A percentile compares a stretch with the other conserved stretches of the same genome.
Evolutionary conservation across 2,888 invertebrate species (phyloP).

Genomic region (Nomada goodeniana): DNA sequence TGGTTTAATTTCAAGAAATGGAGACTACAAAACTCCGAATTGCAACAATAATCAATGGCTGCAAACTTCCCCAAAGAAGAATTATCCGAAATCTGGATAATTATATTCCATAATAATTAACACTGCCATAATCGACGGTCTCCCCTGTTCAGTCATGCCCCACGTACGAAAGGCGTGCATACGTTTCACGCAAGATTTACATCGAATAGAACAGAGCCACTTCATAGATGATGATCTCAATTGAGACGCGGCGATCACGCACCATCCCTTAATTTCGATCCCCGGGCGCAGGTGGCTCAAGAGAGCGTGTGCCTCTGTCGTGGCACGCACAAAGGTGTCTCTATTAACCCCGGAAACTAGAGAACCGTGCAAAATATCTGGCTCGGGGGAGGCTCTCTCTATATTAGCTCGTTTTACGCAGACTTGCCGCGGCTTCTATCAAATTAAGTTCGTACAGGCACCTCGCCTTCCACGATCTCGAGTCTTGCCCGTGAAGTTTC

Average conservation of each 20-base stretch:
- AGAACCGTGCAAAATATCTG: constrained; percentile 65
- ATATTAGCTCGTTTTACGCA: constrained; percentile 79
- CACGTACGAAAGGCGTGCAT: not conserved
- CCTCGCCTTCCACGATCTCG: constrained; percentile 51
- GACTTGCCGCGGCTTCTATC: constrained; percentile 68
- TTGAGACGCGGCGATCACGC: constrained; percentile 37
- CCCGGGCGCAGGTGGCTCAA: constrained; percentile 30
- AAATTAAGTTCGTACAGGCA: constrained; percentile 71
- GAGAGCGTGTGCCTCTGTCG: constrained; percentile 40
- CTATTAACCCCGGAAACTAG: constrained; percentile 65
- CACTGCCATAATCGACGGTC: too few species aligned
- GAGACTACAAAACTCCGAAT: too few species aligned
- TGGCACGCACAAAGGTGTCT: constrained; percentile 63
- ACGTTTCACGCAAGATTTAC: constrained; percentile 6
- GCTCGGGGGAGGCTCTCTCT: constrained; percentile 67
- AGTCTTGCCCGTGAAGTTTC: constrained; percentile 46
- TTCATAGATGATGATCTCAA: constrained; percentile 41
- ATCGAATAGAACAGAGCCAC: constrained; percentile 8
- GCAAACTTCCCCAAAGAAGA: too few species aligned
- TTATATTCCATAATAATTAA: too few species aligned
- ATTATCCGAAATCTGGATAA: too few species aligned
- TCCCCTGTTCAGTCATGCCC: too few species aligned
- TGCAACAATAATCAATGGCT: too few species aligned
- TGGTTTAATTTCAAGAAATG: too few species aligned
- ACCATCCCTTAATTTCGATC: constrained; percentile 48